A percentile compares a stretch with the other conserved stretches of the same genome.
phyloP scores from a whole-genome alignment of 2,888 invertebrate genomes.

The Thymelicus lineola region DNA sequence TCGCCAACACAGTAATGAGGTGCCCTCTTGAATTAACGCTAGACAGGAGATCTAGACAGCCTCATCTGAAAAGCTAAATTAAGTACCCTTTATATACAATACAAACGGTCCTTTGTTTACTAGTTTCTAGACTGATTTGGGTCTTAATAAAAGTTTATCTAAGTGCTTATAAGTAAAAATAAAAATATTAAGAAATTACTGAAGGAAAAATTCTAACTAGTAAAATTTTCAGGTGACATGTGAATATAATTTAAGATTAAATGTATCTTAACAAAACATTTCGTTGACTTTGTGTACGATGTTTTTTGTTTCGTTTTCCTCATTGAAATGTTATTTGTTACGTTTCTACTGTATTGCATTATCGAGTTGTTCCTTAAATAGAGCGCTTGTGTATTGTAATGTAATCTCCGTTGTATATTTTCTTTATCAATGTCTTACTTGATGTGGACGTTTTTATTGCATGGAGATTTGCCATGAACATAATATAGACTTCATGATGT shows the following conservation, averaged over 20 bases:
- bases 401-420: neutral
- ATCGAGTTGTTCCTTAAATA: neutral
- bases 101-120: constrained; percentile 5
- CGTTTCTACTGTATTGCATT: neutral
- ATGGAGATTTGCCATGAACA: too few relatives aligned
- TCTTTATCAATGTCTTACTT: constrained; percentile 5
- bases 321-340: too few relatives aligned
- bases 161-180: too few relatives aligned
- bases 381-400: neutral
- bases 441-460: neutral
- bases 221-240: too few relatives aligned
- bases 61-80: constrained; percentile 5
- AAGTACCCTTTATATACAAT: constrained; percentile 7
- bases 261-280: too few relatives aligned
- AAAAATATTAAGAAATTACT: too few relatives aligned
- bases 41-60: constrained; percentile 4
- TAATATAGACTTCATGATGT: too few relatives aligned
- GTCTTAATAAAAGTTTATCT: too few relatives aligned
- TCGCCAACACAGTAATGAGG: constrained; percentile 4
- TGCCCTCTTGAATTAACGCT: constrained; percentile 1
- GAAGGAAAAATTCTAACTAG: too few relatives aligned
- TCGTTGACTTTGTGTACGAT: too few relatives aligned
- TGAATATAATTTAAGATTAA: too few relatives aligned
- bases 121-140: neutral
- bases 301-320: too few relatives aligned